phyloP scores from a whole-genome alignment of 2,797 vertebrate genomes.

The Pachyuromys duprasi region DNA sequence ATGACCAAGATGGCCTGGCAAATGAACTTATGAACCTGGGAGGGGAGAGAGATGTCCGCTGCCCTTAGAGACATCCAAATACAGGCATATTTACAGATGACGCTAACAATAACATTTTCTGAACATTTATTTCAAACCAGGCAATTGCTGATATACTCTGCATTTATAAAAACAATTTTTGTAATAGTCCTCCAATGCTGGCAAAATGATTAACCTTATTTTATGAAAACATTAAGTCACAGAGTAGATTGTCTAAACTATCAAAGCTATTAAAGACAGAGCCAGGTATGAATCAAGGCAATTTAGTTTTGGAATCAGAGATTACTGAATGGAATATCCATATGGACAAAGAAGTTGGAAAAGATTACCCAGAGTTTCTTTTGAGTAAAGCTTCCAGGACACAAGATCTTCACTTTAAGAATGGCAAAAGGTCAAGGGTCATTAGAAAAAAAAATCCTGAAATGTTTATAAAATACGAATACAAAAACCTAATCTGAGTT shows the following conservation, averaged over 20 bases:
- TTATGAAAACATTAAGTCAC: constrained; percentile 53
- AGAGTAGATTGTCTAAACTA: constrained; percentile 4
- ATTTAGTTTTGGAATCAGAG: constrained; percentile 24
- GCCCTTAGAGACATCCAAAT: background rate
- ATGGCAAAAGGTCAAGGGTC: constrained; percentile 70
- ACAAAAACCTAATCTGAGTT: constrained; percentile 80
- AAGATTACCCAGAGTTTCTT: constrained; percentile 48
- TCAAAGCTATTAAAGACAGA: constrained; percentile 50
- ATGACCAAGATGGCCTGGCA: constrained; percentile 3
- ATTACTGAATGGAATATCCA: background rate
- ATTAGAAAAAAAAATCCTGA: constrained; percentile 68
- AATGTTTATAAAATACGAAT: constrained; percentile 82
- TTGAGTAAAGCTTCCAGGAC: constrained; percentile 61
- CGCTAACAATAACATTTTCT: constrained; percentile 23
- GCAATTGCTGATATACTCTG: constrained; percentile 45
- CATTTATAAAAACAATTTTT: constrained; percentile 52
- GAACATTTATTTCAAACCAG: constrained; percentile 55
- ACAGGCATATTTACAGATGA: constrained; percentile 18
- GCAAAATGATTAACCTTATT: constrained; percentile 46
- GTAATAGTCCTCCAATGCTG: constrained; percentile 38
- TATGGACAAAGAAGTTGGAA: constrained; percentile 38
- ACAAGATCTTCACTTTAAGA: constrained; percentile 73
- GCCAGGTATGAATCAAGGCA: constrained; percentile 31
- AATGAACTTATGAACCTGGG: background rate
- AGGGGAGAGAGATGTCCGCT: background rate